Base-by-base conservation (phyloP, 2,797 vertebrate genomes). In the Epinephelus awoara region DNA sequence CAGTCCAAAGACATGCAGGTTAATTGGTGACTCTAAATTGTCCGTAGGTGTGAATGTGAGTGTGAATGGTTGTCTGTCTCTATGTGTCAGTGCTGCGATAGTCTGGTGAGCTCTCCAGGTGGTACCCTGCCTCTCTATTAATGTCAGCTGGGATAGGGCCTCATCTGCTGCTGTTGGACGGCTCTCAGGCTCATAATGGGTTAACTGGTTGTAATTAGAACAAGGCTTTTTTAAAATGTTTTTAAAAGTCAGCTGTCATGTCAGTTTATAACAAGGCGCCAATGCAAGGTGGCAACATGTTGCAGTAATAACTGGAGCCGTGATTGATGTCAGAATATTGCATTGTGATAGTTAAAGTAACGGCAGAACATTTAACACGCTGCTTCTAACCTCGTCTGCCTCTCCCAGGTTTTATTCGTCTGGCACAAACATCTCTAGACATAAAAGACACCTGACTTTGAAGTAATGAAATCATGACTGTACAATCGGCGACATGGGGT, bases 221-320 rank as follows among this genome's bases (percentile, higher is more conserved):
- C 34, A 68, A 59, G 6, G 19, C 40, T 25, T 66, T 25, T 66
- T 68, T 38, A 64, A 57, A 46, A 44, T 29, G 2, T 23, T 56
- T 29, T 17, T 3, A 6, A n/a, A 56, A 50, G 17, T 52, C 38
- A 62, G 17, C 40, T 18, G 29, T 62, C 38, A 18, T n/a, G 18
- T 29, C 34, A 19, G 11, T 57, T 21, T n/a, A 58, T 51, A 42
- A 56, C 40, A 11, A 11, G 11, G 34, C 19, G 44, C 5, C 2
- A 46, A 29, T 62, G 13, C 4, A 34, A 54, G 18, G n/a, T 38
- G 9, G 18, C 11, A 23, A 54, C 18, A 55, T 61, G 18, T 38
- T 38, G 14, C 18, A n/a, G 12, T 23, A 44, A 27, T 65, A 11
- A 18, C 15, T 17, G 19, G 6, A 59, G 61, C 5, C 14, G 4